Evolutionary conservation across 2,888 invertebrate species (phyloP).

Genomic region (Catocala nupta): DNA sequence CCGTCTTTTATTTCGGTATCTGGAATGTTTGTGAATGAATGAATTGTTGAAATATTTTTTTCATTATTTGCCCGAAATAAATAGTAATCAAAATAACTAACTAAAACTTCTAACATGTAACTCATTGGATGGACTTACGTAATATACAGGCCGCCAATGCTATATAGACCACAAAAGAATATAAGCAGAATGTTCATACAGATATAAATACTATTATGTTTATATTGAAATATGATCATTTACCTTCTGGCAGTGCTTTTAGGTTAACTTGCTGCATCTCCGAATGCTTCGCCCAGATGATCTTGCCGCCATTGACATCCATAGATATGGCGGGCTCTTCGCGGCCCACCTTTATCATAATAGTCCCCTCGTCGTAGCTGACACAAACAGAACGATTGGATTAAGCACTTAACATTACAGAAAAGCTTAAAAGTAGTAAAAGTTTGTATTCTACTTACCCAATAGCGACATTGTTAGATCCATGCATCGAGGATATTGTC

Average conservation of each 20-base stretch:
- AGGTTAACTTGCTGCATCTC: constrained; percentile 99
- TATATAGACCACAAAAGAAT: not conserved
- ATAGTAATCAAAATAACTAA: too few relatives aligned
- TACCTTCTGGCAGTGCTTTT: constrained; percentile 93
- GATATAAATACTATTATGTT: too few relatives aligned
- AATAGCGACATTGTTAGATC: constrained; percentile 98
- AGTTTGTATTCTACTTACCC: constrained; percentile 84
- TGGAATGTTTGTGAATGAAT: too few relatives aligned
- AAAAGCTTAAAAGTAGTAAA: not conserved
- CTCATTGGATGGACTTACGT: not conserved
- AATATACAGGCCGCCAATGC: constrained; percentile 2
- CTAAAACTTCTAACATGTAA: not conserved
- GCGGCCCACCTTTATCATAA: constrained; percentile 97
- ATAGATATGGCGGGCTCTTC: constrained; percentile 99
- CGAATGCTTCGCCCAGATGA: constrained; percentile 99
- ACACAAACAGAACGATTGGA: constrained; percentile 2
- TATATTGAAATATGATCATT: constrained; percentile 23
- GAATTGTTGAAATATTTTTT: too few relatives aligned
- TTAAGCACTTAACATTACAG: not conserved
- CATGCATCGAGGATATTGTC: constrained; percentile 97
- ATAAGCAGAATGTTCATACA: not conserved
- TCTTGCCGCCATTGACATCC: constrained; percentile 99
- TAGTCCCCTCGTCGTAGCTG: constrained; percentile 98
- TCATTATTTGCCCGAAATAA: too few relatives aligned
- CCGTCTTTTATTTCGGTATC: constrained; percentile 94